Evolutionary conservation across 64 coral and sea anemone species (phyloP), one percentile per base, ranked within the genome.

Genomic region (Stichodactyla mertensii): DNA sequence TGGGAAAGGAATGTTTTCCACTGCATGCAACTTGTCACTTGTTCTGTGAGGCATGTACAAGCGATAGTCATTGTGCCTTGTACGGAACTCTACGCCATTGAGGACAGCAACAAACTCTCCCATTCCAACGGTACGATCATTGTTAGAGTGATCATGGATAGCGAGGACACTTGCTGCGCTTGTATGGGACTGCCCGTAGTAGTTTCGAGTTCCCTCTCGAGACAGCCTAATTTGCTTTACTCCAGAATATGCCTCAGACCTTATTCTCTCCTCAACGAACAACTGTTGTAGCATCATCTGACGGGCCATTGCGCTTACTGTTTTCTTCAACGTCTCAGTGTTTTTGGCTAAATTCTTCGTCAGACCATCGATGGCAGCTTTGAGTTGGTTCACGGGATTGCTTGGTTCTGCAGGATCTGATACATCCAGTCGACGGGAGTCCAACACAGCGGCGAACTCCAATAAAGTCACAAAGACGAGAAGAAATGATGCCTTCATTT

Each of bases 71-170:
- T 94, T 94, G 57, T 94, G 92, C 52, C 92, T 89, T 28, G 92
- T 94, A 56, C 92, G 89, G 69, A 94, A 94, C 78, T 94, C 92
- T 19, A 94, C 92, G 28, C 92, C 92, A 51, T 94, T 94, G 2
- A 94, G 79, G n/a, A 94, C 88, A 4, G 22, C 92, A 87, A 94
- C 78, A 24, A 94, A 87, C 52, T 94, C 92, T 27, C 92, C 92
- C 80, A 94, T 71, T 2, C 92, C 92, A 36, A 94, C 92, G 18
- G 88, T 90, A 74, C 88, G 85, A n/a, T 84, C 78, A 24, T 94
- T 90, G 20, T 94, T 94, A 18, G 92, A 86, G 19, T 94, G 92
- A 27, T 94, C 92, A 51, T 94, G 92, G 51, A 94, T 94, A 20
- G 92, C 77, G 24, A 87, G 23, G 2, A 92, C 77, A 52, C 77